phyloP scores from a whole-genome alignment of 2,888 invertebrate genomes.

The Cheilosia grossa region DNA sequence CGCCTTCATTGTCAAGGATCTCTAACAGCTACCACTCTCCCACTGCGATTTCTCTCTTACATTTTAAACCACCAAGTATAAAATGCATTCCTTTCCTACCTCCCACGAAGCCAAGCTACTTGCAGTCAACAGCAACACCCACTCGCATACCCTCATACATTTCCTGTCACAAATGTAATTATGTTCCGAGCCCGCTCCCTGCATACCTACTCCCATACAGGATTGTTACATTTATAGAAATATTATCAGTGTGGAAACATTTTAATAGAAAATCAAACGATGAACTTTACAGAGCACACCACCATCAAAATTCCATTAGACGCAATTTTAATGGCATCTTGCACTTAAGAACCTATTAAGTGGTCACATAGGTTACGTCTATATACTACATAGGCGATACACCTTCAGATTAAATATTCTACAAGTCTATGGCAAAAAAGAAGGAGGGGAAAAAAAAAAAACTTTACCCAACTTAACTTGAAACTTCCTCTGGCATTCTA shows the following conservation, averaged over 20 bases:
- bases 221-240: not conserved
- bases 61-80: too few relatives aligned
- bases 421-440: not conserved
- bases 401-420: conserved; percentile 17
- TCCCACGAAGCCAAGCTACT: conserved; percentile 5
- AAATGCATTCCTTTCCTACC: too few relatives aligned
- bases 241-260: conserved; percentile 28
- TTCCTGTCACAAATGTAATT: conserved; percentile 26
- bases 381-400: not conserved
- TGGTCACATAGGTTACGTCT: conserved; percentile 51
- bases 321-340: conserved; percentile 62
- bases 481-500: conserved; percentile 52
- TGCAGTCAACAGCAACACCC: not conserved
- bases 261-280: conserved; percentile 46
- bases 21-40: too few relatives aligned
- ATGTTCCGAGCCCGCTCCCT: not conserved
- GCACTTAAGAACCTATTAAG: conserved; percentile 61
- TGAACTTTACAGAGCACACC: conserved; percentile 37
- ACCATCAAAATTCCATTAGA: conserved; percentile 64
- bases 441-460: not conserved
- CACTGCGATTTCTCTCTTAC: too few relatives aligned
- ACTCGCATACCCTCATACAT: not conserved
- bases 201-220: not conserved
- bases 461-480: conserved; percentile 49
- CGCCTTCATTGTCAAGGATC: too few relatives aligned